These are phyloP conservation scores for Etheostoma nigrum DNA, from an alignment of 2,797 vertebrate genomes.

Conservation along the genomic window DNA sequence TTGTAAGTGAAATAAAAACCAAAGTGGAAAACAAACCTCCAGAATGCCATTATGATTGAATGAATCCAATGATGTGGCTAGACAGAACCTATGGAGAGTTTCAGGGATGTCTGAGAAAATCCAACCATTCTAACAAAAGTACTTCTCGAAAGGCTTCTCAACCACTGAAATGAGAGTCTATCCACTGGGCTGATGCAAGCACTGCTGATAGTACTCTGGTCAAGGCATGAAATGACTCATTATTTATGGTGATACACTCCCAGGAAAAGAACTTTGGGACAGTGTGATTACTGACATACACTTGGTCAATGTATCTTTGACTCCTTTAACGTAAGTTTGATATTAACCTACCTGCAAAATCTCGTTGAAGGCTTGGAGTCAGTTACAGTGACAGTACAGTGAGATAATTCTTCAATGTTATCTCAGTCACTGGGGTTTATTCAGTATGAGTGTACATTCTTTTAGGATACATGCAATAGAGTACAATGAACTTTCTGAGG, in stretches of 20 bases:
- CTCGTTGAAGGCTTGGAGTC: constrained; percentile 38
- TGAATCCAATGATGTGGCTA: constrained; percentile 13
- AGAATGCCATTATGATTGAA: constrained; percentile 9
- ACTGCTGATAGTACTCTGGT: constrained; percentile 53
- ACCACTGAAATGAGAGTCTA: constrained; percentile 59
- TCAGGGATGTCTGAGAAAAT: constrained; percentile 32
- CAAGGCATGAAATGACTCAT: constrained; percentile 71
- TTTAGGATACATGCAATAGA: constrained; percentile 43
- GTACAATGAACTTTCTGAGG: constrained; percentile 61
- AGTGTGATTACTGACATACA: constrained; percentile 39
- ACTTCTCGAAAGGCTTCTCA: constrained; percentile 65
- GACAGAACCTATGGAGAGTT: constrained; percentile 18
- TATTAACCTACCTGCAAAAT: constrained; percentile 53
- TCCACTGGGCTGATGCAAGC: constrained; percentile 50
- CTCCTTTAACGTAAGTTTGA: constrained; percentile 48
- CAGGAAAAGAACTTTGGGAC: constrained; percentile 59
- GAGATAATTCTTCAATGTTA: constrained; percentile 48
- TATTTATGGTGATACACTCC: constrained; percentile 59
- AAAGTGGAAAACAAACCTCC: constrained; percentile 32
- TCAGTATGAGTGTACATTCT: constrained; percentile 44
- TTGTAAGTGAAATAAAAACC: constrained; percentile 1
- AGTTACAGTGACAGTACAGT: constrained; percentile 51
- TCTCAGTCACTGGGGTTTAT: constrained; percentile 45
- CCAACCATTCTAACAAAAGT: constrained; percentile 10
- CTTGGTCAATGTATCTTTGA: constrained; percentile 53